Conservation (phyloP, 2,113 vertebrate genomes). For the Sterrhoptilus dennistouni region DNA sequence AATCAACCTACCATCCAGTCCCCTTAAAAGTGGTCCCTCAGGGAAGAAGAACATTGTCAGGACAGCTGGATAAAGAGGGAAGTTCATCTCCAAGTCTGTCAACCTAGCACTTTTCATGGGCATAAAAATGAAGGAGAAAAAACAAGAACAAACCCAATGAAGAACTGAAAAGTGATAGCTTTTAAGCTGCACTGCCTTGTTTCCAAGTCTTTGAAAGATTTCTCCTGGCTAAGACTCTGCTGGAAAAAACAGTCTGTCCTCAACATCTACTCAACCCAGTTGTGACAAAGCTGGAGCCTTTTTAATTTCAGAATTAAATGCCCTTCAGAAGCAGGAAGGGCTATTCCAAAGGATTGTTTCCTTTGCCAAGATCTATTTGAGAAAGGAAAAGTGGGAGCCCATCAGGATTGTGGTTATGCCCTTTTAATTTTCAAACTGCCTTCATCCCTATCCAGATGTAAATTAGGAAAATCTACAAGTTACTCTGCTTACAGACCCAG, state of each 20-base stretch:
- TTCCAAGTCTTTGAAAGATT: background rate
- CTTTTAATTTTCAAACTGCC: background rate
- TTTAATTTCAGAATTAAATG: background rate
- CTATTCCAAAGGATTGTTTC: background rate
- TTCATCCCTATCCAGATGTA: background rate
- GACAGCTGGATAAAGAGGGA: constrained; percentile 41
- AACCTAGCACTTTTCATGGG: background rate
- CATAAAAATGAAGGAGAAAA: constrained; percentile 38
- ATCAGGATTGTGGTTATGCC: background rate
- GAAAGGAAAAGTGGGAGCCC: background rate
- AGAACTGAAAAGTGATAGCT: background rate
- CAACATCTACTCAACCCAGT: background rate
- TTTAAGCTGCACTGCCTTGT: background rate
- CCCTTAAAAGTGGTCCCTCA: constrained; percentile 38
- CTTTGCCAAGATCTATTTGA: background rate
- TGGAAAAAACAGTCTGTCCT: background rate
- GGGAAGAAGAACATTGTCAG: constrained; percentile 18
- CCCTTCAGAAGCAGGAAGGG: background rate
- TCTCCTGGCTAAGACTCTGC: background rate
- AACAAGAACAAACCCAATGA: background rate
- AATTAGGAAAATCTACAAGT: background rate
- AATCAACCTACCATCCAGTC: constrained; percentile 44
- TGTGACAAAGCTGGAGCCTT: background rate
- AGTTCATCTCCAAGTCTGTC: constrained; percentile 31
- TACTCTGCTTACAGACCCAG: background rate